Conservation (phyloP, 1,140 invertebrate genomes). For the Galleria mellonella region DNA sequence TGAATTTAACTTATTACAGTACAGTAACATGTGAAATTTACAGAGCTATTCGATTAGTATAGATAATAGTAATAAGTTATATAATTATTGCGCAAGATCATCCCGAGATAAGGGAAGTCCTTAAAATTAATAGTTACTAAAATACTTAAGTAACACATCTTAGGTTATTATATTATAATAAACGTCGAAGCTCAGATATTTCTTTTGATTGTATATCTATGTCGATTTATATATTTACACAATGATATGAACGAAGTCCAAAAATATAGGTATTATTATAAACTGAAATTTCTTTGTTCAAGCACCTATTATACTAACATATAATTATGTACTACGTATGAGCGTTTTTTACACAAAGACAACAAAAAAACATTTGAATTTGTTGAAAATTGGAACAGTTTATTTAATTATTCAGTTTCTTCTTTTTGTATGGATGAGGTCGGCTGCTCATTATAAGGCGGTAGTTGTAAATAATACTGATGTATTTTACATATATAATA, state of each 20-base stretch:
- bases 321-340: conserved; percentile 17
- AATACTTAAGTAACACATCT: conserved; percentile 62
- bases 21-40: conserved; percentile 72
- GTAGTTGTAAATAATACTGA: no score
- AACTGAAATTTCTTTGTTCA: conserved; percentile 30
- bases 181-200: conserved; percentile 71
- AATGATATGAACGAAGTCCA: conserved; percentile 63
- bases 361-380: no score
- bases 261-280: conserved; percentile 47
- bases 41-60: conserved; percentile 65
- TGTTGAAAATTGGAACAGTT: no score
- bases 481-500: no score
- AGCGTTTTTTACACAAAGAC: background rate
- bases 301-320: conserved; percentile 47
- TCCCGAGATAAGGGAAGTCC: conserved; percentile 39
- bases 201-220: conserved; percentile 56
- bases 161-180: conserved; percentile 52
- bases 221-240: conserved; percentile 61
- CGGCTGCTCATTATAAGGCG: no score
- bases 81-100: conserved; percentile 69
- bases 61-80: conserved; percentile 66
- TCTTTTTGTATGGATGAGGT: no score
- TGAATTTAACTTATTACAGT: conserved; percentile 64
- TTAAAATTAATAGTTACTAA: conserved; percentile 50
- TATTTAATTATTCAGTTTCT: no score